These are phyloP conservation scores for Apamea sordens DNA, from an alignment of 2,888 invertebrate species.

Conservation along the genomic window DNA sequence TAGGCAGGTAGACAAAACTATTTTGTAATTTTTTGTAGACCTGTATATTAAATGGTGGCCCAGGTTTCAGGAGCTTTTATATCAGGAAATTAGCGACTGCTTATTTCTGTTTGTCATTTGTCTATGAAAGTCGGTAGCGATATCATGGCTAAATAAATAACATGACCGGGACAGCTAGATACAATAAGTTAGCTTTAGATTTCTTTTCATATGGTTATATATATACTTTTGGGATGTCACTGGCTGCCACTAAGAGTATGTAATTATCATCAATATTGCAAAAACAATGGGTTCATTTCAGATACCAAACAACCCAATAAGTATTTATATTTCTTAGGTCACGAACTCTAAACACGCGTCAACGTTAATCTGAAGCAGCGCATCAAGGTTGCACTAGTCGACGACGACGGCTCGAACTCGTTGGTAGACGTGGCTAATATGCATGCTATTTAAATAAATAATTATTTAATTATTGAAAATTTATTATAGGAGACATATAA, in stretches of 20 bases:
- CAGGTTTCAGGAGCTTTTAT: background rate
- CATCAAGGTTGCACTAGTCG: background rate
- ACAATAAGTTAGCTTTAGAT: background rate
- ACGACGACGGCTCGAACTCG: background rate
- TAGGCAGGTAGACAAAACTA: background rate
- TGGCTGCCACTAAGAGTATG: slow-evolving; percentile 5
- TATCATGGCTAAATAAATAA: background rate
- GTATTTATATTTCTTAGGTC: slow-evolving; percentile 43
- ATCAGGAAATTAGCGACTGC: background rate
- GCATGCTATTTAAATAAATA: no score
- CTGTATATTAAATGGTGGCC: background rate
- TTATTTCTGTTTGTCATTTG: background rate
- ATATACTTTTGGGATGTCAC: slow-evolving; percentile 27
- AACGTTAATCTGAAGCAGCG: slow-evolving; percentile 16
- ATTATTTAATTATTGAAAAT: no score
- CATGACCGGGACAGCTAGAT: background rate
- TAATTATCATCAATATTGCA: slow-evolving; percentile 33
- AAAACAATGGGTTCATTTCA: slow-evolving; percentile 12
- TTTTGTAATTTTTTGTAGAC: background rate
- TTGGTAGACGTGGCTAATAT: background rate
- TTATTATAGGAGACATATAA: no score
- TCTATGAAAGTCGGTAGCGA: background rate
- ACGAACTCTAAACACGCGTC: slow-evolving; percentile 44
- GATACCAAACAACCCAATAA: slow-evolving; percentile 38
- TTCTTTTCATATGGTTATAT: background rate